Base-by-base conservation (phyloP, 2,888 invertebrate species). In the Eupeodes latifasciatus region DNA sequence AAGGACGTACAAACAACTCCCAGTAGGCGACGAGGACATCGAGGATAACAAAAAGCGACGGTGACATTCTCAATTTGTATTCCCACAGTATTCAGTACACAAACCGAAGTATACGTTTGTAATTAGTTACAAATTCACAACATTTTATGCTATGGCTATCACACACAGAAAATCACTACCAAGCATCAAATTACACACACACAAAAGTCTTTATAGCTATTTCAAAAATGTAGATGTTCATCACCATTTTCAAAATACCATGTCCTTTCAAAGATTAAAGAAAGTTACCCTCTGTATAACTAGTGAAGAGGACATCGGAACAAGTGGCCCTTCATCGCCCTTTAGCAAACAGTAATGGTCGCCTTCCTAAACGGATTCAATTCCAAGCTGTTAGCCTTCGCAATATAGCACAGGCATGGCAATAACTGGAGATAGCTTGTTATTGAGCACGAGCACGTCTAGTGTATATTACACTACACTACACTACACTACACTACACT, bases 371-470 rank as follows among this genome's bases (percentile, higher is more conserved):
- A 55, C 49, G n/a, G 61, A 85, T 67, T 72, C 67, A 81, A 66
- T 85, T 72, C 66, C 59, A 51, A 72, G 77, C 47, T 77, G 67
- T 64, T 79, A 59, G 69, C 75, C 59, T 66, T 71, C 57, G 53
- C 34, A 44, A 75, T 72, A 83, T 79, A 76, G 75, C 66, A 81
- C 76, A 72, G 71, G 55, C 10, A 19, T 16, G 5, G 19, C 69
- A 83, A 78, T 79, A 69, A 79, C 44, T 47, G 79, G 40, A 78
- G 57, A 66, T 77, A 72, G 57, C 34, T 55, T 77, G 57, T 64
- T 47, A 11, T 62, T 16, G 57, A 64, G 69, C 59, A 47, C 81
- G 59, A 53, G 61, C 19, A 6, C 11, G 44, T 64, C 47, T 44
- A 19, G n/a, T 12, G 7, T 47, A n/a, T n/a, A n/a, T n/a, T n/a